Evolutionary conservation across 2,888 invertebrate genomes (phyloP).

Genomic region (Chelonus formosanus): DNA sequence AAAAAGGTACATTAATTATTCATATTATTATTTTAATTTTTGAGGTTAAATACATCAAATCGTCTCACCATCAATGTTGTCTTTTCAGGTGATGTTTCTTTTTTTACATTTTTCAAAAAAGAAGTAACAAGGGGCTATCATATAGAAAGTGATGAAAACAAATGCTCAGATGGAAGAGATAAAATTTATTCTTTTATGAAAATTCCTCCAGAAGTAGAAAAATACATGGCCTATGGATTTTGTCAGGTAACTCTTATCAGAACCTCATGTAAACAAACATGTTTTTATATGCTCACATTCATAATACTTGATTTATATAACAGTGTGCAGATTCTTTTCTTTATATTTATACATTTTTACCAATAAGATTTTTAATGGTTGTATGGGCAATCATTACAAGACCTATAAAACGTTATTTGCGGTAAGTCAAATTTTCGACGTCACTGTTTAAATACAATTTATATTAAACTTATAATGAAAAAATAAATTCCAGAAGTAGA

Average conservation of each 20-base stretch:
- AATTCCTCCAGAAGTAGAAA: constrained; percentile 91
- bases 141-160: constrained; percentile 93
- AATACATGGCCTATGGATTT: constrained; percentile 93
- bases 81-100: constrained; percentile 53
- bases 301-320: constrained; percentile 19
- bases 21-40: constrained; percentile 8
- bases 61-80: neutral
- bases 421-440: constrained; percentile 64
- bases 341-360: constrained; percentile 97
- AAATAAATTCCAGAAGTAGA: constrained; percentile 45
- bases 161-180: constrained; percentile 91
- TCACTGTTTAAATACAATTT: neutral
- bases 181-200: constrained; percentile 97
- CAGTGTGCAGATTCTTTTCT: constrained; percentile 95
- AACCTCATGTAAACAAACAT: neutral
- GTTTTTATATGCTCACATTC: neutral
- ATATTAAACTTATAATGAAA: neutral
- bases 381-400: constrained; percentile 81
- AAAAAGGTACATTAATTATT: constrained; percentile 42
- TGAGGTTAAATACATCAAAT: neutral
- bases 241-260: constrained; percentile 70
- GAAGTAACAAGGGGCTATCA: constrained; percentile 93
- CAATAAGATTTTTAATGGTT: constrained; percentile 89
- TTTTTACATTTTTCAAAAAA: constrained; percentile 76
- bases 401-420: constrained; percentile 78